Conservation (phyloP, 2,797 vertebrate genomes). For the Hafferia zeledoni region DNA sequence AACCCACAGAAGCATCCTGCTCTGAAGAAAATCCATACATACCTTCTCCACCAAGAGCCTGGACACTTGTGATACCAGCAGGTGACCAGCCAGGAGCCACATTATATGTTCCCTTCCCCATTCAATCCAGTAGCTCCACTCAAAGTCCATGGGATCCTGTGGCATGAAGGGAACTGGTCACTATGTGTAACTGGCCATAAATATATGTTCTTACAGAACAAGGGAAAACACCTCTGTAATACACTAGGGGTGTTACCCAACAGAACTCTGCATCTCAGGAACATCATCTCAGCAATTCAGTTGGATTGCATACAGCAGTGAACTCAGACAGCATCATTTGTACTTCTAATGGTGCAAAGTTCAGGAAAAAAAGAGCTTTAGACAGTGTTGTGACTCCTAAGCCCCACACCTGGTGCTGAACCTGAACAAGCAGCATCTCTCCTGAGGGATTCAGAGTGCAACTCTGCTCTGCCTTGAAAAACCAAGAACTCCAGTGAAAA, state of each 20-base stretch:
- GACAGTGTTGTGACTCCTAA: not conserved
- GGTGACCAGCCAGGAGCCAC: constrained; percentile 89
- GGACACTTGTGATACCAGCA: constrained; percentile 82
- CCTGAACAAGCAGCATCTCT: not conserved
- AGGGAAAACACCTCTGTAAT: not conserved
- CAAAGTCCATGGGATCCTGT: constrained; percentile 92
- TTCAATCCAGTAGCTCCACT: constrained; percentile 95
- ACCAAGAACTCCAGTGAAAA: not conserved
- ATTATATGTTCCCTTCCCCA: constrained; percentile 86
- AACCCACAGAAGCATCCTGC: not conserved
- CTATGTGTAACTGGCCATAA: not conserved
- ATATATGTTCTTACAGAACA: not conserved
- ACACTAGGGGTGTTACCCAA: not conserved
- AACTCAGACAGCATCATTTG: not conserved
- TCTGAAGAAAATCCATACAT: not conserved
- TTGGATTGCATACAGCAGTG: not conserved
- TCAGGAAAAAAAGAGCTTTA: not conserved
- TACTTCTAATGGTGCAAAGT: not conserved
- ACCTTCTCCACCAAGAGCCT: constrained; percentile 83
- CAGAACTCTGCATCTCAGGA: not conserved
- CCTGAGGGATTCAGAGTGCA: not conserved
- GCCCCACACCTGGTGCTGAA: not conserved
- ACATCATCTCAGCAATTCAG: not conserved
- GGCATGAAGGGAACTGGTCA: not conserved
- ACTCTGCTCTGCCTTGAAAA: not conserved